Conservation (phyloP, 2,888 invertebrate species). For the Melanophora roralis region DNA sequence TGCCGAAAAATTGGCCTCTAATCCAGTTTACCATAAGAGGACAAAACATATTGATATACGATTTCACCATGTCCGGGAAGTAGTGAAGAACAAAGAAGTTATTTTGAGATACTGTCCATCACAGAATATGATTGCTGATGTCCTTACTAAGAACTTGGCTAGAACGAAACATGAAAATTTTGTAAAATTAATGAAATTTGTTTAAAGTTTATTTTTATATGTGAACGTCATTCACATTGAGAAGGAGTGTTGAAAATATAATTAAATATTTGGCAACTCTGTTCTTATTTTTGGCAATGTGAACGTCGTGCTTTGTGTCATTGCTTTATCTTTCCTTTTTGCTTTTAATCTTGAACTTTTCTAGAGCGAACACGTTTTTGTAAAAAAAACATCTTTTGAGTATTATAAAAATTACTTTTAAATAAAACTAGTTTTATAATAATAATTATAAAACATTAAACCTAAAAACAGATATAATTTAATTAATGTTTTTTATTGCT, state of each 20-base stretch:
- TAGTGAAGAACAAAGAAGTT: slow-evolving; percentile 13
- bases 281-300: too few species aligned
- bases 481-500: slow-evolving; percentile 54
- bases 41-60: slow-evolving; percentile 17
- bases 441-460: too few species aligned
- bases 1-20: neutral
- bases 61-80: slow-evolving; percentile 42
- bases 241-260: neutral
- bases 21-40: neutral
- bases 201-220: neutral
- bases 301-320: too few species aligned
- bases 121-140: slow-evolving; percentile 19
- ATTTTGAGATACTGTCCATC: slow-evolving; percentile 26
- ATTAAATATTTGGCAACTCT: neutral
- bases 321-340: too few species aligned
- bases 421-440: too few species aligned
- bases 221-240: slow-evolving; percentile 8
- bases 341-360: too few species aligned
- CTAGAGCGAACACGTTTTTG: too few species aligned
- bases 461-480: neutral
- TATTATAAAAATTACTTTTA: too few species aligned
- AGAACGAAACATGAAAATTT: slow-evolving; percentile 13
- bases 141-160: slow-evolving; percentile 27
- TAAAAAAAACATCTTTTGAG: too few species aligned
- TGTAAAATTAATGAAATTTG: neutral